A percentile compares a stretch with the other conserved stretches of the same genome.
Conservation (phyloP, 1,140 invertebrate genomes). For the Hylaeus volcanicus region DNA sequence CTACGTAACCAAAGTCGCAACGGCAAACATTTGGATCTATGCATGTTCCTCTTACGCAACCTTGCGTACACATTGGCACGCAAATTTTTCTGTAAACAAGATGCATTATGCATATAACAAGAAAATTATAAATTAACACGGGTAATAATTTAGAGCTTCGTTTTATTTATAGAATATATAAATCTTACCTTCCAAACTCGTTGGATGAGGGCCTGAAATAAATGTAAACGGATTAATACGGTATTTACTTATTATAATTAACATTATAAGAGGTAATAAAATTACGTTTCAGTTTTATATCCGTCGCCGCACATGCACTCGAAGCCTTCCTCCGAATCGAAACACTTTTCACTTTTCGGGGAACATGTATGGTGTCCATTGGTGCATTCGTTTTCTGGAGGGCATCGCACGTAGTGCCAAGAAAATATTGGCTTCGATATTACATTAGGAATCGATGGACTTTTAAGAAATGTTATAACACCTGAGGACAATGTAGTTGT, state of each 20-base stretch:
- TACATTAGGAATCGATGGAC: slow-evolving; percentile 64
- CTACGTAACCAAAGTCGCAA: slow-evolving; percentile 97
- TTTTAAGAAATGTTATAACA: slow-evolving; percentile 77
- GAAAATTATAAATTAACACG: background rate
- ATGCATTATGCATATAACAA: background rate
- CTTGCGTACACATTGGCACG: slow-evolving; percentile 92
- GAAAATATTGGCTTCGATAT: slow-evolving; percentile 81
- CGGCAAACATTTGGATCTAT: slow-evolving; percentile 91
- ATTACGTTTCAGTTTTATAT: slow-evolving; percentile 83
- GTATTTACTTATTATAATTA: background rate
- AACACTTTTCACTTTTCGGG: slow-evolving; percentile 90
- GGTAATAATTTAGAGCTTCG: background rate
- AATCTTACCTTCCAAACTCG: slow-evolving; percentile 67
- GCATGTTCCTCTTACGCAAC: slow-evolving; percentile 94
- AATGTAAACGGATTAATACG: slow-evolving; percentile 49
- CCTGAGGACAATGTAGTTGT: slow-evolving; percentile 51
- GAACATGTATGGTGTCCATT: slow-evolving; percentile 96
- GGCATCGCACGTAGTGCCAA: slow-evolving; percentile 94
- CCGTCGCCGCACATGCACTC: slow-evolving; percentile 92
- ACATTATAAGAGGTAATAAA: background rate
- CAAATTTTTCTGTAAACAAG: slow-evolving; percentile 80
- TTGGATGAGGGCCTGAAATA: slow-evolving; percentile 61
- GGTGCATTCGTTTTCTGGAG: slow-evolving; percentile 95
- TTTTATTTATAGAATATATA: background rate
- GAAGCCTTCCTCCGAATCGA: slow-evolving; percentile 88